phyloP scores from a whole-genome alignment of 2,888 invertebrate species.

The Caenorhabditis sp. region DNA sequence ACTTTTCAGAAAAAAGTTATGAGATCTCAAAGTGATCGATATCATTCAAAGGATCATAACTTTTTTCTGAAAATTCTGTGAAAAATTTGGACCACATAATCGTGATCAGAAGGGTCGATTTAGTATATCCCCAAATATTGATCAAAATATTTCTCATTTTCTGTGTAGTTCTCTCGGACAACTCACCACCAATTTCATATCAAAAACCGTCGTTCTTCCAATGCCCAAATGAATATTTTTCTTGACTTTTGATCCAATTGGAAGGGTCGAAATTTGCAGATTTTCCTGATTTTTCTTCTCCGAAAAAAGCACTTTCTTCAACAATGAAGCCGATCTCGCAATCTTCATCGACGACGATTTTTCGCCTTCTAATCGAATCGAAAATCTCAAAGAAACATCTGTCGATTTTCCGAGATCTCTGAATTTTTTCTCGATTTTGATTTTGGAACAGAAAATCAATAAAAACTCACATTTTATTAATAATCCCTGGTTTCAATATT shows the following conservation, averaged over 20 bases:
- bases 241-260: constrained; percentile 17
- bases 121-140: too few species aligned
- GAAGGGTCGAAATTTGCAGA: constrained; percentile 15
- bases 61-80: too few species aligned
- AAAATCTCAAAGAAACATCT: constrained; percentile 22
- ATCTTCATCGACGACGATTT: background rate
- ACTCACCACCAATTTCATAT: constrained; percentile 27
- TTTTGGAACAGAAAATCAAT: background rate
- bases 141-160: too few species aligned
- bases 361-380: background rate
- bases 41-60: too few species aligned
- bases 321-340: constrained; percentile 20
- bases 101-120: too few species aligned
- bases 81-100: too few species aligned
- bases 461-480: constrained; percentile 21
- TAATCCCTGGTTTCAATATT: constrained; percentile 5
- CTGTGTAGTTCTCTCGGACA: background rate
- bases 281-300: constrained; percentile 26
- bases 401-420: constrained; percentile 11
- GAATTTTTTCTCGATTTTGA: background rate
- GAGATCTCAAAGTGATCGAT: too few species aligned
- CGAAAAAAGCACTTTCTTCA: constrained; percentile 22
- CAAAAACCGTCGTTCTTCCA: constrained; percentile 25
- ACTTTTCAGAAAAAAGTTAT: too few species aligned
- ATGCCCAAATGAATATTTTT: constrained; percentile 21